Conservation (phyloP, 2,113 vertebrate genomes). For the Gymnarchus niloticus region DNA sequence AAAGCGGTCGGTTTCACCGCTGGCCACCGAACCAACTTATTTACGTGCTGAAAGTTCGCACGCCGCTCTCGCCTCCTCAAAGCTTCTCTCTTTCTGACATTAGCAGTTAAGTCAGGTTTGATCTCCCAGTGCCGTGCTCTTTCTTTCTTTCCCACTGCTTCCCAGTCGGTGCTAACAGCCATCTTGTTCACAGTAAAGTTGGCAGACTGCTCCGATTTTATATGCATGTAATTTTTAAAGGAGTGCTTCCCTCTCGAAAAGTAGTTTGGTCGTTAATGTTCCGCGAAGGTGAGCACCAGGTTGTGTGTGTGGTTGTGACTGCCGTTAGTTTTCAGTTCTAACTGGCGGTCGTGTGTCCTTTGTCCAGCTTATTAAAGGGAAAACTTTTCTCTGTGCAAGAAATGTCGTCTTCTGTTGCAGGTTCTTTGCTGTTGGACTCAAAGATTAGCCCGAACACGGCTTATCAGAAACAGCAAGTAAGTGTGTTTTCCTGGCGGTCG, state of each 20-base stretch:
- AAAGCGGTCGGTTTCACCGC: background rate
- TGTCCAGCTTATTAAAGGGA: background rate
- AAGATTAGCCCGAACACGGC: conserved; percentile 98
- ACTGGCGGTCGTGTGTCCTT: background rate
- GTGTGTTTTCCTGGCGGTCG: conserved; percentile 28
- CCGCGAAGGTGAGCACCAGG: no score
- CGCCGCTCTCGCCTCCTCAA: no score
- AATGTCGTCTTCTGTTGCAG: conserved; percentile 56
- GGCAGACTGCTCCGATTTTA: background rate
- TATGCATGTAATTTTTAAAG: no score
- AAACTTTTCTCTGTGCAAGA: background rate
- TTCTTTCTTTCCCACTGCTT: background rate
- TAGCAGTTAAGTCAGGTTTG: no score
- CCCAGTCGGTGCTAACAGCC: background rate
- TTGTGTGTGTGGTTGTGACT: no score
- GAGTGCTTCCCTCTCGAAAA: no score
- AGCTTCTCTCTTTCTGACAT: no score
- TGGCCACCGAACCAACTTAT: conserved; percentile 9
- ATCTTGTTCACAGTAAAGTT: conserved; percentile 16
- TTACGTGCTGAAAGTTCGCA: background rate
- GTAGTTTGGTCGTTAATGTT: no score
- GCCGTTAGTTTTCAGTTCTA: background rate
- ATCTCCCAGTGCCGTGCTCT: no score
- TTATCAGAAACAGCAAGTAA: conserved; percentile 99
- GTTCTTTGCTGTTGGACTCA: conserved; percentile 92